Evolutionary conservation across 2,113 vertebrate genomes (phyloP).

Genomic region (Lagopus leucura): DNA sequence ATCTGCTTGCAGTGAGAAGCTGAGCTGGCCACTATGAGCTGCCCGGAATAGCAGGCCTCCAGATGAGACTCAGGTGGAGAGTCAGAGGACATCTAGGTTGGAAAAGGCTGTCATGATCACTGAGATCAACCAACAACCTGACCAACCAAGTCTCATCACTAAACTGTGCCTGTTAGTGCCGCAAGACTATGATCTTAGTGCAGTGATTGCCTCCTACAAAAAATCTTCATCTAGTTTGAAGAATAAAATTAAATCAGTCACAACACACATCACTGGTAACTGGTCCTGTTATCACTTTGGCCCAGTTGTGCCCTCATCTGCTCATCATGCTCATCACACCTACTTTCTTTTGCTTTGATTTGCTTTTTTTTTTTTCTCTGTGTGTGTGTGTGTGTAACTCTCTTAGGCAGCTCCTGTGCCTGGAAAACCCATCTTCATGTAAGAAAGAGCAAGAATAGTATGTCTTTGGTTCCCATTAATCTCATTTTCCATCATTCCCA

Average conservation of each 20-base stretch:
- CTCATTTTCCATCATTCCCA: slow-evolving; percentile 6
- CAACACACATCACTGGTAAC: not conserved
- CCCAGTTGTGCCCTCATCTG: not conserved
- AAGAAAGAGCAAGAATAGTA: not conserved
- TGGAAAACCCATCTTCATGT: slow-evolving; percentile 15
- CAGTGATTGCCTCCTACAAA: not conserved
- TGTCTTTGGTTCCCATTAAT: not conserved
- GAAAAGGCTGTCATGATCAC: not conserved
- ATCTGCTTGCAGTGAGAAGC: not conserved
- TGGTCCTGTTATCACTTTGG: not conserved
- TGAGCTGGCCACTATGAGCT: not conserved
- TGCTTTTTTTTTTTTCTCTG: not conserved
- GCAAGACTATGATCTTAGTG: not conserved
- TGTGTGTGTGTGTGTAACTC: not conserved
- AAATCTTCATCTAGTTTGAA: not conserved
- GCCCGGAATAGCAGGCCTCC: not conserved
- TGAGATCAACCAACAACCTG: not conserved
- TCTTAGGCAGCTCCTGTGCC: not conserved
- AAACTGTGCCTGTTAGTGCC: not conserved
- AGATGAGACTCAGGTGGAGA: not conserved
- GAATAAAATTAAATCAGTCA: not conserved
- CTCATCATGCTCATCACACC: not conserved
- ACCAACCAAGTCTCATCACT: not conserved
- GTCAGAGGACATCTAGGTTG: not conserved
- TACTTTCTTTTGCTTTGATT: not conserved